These are phyloP conservation scores for Acrocera orbiculus DNA, from an alignment of 2,888 invertebrate species.

Conservation along the genomic window DNA sequence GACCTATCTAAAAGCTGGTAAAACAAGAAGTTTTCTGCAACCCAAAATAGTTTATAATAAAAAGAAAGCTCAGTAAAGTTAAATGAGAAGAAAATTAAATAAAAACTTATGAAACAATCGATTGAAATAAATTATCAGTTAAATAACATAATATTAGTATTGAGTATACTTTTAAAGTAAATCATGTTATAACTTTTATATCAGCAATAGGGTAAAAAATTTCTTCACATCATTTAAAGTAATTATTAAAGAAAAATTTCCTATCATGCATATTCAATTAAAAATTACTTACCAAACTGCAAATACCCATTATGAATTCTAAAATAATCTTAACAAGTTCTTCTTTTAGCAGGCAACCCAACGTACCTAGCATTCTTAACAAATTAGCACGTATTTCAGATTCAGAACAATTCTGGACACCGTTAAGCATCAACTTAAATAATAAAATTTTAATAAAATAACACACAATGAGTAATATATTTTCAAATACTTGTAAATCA, in stretches of 20 bases:
- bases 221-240: too few relatives aligned
- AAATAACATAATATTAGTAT: too few relatives aligned
- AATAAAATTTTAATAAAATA: constrained; percentile 13
- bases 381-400: constrained; percentile 41
- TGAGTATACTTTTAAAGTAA: too few relatives aligned
- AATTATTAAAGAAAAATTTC: constrained; percentile 19
- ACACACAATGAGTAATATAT: constrained; percentile 16
- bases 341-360: constrained; percentile 34
- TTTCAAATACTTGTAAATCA: constrained; percentile 34
- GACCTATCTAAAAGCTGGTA: too few relatives aligned
- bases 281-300: constrained; percentile 15
- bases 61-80: too few relatives aligned
- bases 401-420: constrained; percentile 35
- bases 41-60: too few relatives aligned
- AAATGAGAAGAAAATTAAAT: too few relatives aligned
- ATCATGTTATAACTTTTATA: too few relatives aligned
- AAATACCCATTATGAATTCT: constrained; percentile 42
- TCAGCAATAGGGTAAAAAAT: too few relatives aligned
- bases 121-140: too few relatives aligned
- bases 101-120: too few relatives aligned
- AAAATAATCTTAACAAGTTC: constrained; percentile 30
- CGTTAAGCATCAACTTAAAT: constrained; percentile 33
- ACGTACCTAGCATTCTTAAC: constrained; percentile 38
- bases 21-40: too few relatives aligned
- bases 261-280: background rate